A percentile compares a stretch with the other conserved stretches of the same genome.
Evolutionary conservation across 2,797 vertebrate species (phyloP).

Genomic region (Eremophila alpestris): DNA sequence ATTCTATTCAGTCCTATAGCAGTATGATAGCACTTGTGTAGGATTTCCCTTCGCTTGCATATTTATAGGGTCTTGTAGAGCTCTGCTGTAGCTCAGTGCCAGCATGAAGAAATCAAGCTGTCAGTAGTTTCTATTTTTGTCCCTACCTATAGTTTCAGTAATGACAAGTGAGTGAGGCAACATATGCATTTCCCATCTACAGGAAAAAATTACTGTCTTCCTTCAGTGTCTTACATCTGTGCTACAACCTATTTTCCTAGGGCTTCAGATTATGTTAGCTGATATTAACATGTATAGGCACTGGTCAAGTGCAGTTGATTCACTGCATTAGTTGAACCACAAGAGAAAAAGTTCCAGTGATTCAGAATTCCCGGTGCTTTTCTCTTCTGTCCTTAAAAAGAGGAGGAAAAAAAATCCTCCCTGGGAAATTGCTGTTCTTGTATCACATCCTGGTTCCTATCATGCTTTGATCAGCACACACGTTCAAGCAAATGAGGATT

Average conservation of each 20-base stretch:
- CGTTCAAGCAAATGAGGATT: not conserved
- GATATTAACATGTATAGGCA: conserved; percentile 47
- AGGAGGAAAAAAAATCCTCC: not conserved
- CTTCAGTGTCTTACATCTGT: conserved; percentile 34
- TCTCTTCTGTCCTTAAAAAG: not conserved
- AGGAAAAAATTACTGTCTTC: conserved; percentile 54
- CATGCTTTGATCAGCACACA: conserved; percentile 20
- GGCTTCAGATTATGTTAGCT: conserved; percentile 59
- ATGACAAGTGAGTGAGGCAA: conserved; percentile 68
- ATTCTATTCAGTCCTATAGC: conserved; percentile 62
- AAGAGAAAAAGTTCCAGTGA: not conserved
- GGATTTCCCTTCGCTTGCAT: conserved; percentile 75
- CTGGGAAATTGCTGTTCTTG: not conserved
- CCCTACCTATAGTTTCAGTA: conserved; percentile 73
- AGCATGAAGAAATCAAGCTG: conserved; percentile 71
- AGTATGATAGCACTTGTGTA: conserved; percentile 55
- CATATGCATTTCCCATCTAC: conserved; percentile 64
- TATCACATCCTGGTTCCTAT: not conserved
- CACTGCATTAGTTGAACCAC: not conserved
- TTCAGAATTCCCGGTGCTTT: not conserved
- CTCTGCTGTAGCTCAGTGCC: conserved; percentile 63
- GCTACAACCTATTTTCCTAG: conserved; percentile 65
- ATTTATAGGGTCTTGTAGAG: conserved; percentile 76
- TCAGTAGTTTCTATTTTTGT: conserved; percentile 76
- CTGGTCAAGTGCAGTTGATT: conserved; percentile 62